Evolutionary conservation across 2,888 invertebrate species (phyloP), one percentile per base, ranked within the genome.

Genomic region (Eupithecia abbreviata): DNA sequence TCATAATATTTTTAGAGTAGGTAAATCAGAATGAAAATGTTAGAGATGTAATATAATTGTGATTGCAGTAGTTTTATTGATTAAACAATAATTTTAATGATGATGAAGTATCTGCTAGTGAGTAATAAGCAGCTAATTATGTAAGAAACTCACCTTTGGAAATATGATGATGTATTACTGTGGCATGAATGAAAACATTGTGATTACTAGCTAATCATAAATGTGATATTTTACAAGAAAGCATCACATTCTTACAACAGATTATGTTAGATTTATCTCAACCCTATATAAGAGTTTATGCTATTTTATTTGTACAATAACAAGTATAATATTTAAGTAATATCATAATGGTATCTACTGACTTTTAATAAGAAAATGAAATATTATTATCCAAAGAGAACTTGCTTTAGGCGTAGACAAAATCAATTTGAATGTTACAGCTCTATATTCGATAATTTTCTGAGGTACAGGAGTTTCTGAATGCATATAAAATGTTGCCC

Each of bases 131-230:
- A 6, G n/a, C 6, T n/a, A 55, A 55, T 15, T 55, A 7, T 6
- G n/a, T 7, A 55, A n/a, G 55, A 55, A n/a, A 80, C 82, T 83
- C 76, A 81, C 82, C 80, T 66, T 62, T 78, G 78, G 75, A 73
- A 77, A 73, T 73, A 75, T 79, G 81, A 77, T 76, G 81, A 75
- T 58, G 74, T 75, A 73, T 76, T 77, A 81, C 80, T 82, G 81
- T 77, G 73, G 82, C 81, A 81, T 81, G 79, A 75, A 80, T 79
- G 69, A 77, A 81, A 82, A 81, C 79, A 80, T 77, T 76, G 72
- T 70, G 58, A 74, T 77, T 73, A 78, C 72, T 74, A 75, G 71
- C 68, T 68, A 68, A 73, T 69, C 69, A 69, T 69, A 30, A 9
- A 10, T 18, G 2, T 9, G 7, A 10, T 6, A 45, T 9, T 0